Conservation (phyloP, 53 echinoderm and acorn worm genomes). For the Echinometra lucunter region DNA sequence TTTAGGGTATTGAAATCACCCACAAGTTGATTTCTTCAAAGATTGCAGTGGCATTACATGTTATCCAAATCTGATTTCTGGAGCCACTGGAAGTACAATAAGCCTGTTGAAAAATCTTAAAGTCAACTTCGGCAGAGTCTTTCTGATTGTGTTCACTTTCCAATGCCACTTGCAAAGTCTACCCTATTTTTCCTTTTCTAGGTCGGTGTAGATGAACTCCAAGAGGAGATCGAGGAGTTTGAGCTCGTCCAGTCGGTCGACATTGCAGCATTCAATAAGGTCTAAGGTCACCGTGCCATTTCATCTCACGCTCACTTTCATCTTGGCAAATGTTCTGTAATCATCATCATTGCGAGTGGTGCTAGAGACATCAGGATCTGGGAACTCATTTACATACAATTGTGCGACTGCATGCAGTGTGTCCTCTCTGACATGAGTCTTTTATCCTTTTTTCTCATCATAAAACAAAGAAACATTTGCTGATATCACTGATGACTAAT, state of each 20-base stretch:
- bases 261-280: constrained; percentile 65
- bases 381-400: background rate
- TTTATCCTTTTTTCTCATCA: no score
- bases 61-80: no score
- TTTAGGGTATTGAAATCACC: no score
- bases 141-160: background rate
- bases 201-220: constrained; percentile 51
- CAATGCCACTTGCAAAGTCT: background rate
- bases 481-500: no score
- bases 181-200: background rate
- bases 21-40: no score
- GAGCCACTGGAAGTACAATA: no score
- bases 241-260: constrained; percentile 55
- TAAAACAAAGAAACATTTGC: no score
- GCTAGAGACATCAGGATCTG: background rate
- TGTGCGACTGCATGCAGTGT: no score
- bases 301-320: background rate
- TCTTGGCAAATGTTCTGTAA: background rate
- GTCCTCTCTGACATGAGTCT: no score
- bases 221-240: constrained; percentile 52
- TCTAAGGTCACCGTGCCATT: constrained; percentile 8
- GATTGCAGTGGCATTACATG: no score
- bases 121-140: no score
- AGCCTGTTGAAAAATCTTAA: no score
- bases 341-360: background rate